Percentiles rank a stretch among this genome's conserved stretches.
phyloP scores from a whole-genome alignment of 2,888 invertebrate genomes.

The Antheraea assamensis region DNA sequence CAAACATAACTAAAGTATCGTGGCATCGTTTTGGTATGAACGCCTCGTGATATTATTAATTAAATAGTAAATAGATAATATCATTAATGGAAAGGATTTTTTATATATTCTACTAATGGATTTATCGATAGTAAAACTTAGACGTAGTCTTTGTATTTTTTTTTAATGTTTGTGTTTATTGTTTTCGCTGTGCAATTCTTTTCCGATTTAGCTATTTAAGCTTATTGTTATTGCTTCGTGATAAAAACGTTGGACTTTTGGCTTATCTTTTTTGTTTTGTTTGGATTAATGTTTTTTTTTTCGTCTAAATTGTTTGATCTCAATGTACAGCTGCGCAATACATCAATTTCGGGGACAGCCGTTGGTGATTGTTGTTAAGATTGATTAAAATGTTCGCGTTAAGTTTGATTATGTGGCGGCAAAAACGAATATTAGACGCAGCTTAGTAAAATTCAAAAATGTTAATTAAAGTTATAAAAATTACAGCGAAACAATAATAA shows the following conservation, averaged over 20 bases:
- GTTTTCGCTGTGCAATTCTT: conserved; percentile 80
- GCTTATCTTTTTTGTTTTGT: conserved; percentile 60
- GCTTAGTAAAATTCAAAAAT: conserved; percentile 44
- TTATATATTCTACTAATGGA: conserved; percentile 82
- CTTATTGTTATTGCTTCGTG: conserved; percentile 72
- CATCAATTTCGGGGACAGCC: conserved; percentile 66
- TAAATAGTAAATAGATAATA: conserved; percentile 80
- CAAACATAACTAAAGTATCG: conserved; percentile 65
- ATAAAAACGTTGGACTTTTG: conserved; percentile 46
- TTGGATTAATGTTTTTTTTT: conserved; percentile 41
- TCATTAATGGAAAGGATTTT: conserved; percentile 80
- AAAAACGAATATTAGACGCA: conserved; percentile 49
- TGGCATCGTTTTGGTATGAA: conserved; percentile 71
- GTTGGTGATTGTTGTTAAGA: conserved; percentile 71
- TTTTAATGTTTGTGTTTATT: conserved; percentile 73
- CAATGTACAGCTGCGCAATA: conserved; percentile 74
- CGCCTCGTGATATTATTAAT: conserved; percentile 81
- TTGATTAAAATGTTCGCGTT: conserved; percentile 54
- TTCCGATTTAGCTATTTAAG: conserved; percentile 64
- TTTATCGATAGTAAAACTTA: conserved; percentile 79
- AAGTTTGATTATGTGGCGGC: conserved; percentile 78
- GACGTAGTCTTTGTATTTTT: conserved; percentile 68
- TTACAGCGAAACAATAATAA: conserved; percentile 68
- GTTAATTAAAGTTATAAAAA: conserved; percentile 21
- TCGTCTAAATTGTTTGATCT: conserved; percentile 75